Evolutionary conservation across 2,113 vertebrate species (phyloP).

Genomic region (Pipa parva): DNA sequence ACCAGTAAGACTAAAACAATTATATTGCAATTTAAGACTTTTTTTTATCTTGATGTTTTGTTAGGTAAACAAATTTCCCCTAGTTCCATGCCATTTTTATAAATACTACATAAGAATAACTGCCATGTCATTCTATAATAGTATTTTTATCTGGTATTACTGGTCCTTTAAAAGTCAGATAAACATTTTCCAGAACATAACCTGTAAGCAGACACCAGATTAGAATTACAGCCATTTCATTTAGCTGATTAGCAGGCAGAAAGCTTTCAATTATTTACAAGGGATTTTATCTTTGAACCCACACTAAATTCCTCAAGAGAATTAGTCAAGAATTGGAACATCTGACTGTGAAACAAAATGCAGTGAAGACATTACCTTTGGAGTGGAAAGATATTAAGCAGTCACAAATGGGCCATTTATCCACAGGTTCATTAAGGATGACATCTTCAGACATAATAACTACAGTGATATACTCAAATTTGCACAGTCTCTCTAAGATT

Average conservation of each 20-base stretch:
- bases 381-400: conserved; percentile 98
- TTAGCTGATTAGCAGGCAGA: conserved; percentile 11
- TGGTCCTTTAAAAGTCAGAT: neutral
- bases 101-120: too few species aligned
- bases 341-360: neutral
- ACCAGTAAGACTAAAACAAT: too few species aligned
- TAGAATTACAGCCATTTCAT: conserved; percentile 5
- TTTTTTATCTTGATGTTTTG: too few species aligned
- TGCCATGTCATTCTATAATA: too few species aligned
- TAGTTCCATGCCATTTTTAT: too few species aligned
- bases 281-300: conserved; percentile 19
- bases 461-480: conserved; percentile 94
- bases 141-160: too few species aligned
- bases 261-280: conserved; percentile 28
- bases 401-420: conserved; percentile 94
- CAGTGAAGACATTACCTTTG: conserved; percentile 70
- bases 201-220: neutral
- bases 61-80: too few species aligned
- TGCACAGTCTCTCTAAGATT: conserved; percentile 94
- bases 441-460: conserved; percentile 94
- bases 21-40: too few species aligned
- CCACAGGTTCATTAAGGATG: conserved; percentile 91
- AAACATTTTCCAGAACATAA: neutral
- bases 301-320: neutral
- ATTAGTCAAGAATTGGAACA: neutral